These are phyloP conservation scores for Cassiopea andromeda DNA, from an alignment of 30 jellyfish, hydroid and myxozoan genomes.

Conservation along the genomic window DNA sequence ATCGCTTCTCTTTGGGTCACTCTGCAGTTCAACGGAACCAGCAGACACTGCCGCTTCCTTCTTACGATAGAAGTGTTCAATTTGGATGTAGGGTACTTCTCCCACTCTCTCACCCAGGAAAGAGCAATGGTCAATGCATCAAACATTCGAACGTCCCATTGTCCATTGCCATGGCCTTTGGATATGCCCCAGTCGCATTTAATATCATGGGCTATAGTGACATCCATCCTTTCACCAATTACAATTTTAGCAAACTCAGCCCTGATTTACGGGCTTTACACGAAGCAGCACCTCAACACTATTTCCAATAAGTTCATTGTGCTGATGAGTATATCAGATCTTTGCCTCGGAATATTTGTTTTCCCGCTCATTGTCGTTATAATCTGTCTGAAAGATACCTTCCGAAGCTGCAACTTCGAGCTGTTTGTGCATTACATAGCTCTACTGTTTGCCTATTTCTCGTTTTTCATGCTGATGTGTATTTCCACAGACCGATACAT, in stretches of 20 bases:
- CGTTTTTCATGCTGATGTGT: no score
- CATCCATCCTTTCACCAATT: conserved; percentile 2
- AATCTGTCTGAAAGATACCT: background rate
- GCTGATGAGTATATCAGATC: conserved; percentile 15
- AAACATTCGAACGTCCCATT: background rate
- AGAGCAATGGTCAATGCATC: no score
- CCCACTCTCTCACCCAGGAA: no score
- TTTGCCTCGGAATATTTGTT: no score
- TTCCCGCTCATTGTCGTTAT: conserved; percentile 6
- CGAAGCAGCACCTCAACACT: no score
- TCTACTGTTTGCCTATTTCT: background rate
- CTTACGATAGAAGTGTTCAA: no score
- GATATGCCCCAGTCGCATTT: conserved; percentile 11
- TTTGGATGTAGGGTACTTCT: no score
- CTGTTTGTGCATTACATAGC: background rate
- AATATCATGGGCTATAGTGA: background rate
- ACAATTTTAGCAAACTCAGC: background rate
- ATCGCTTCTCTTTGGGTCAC: no score
- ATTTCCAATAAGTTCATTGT: conserved; percentile 48
- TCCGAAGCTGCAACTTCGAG: conserved; percentile 24
- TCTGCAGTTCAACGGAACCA: no score
- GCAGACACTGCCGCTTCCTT: no score
- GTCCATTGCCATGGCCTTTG: conserved; percentile 24
- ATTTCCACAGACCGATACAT: no score
- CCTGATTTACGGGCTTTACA: no score